Evolutionary conservation across 2,113 vertebrate genomes (phyloP).

Genomic region (Saccopteryx bilineata): DNA sequence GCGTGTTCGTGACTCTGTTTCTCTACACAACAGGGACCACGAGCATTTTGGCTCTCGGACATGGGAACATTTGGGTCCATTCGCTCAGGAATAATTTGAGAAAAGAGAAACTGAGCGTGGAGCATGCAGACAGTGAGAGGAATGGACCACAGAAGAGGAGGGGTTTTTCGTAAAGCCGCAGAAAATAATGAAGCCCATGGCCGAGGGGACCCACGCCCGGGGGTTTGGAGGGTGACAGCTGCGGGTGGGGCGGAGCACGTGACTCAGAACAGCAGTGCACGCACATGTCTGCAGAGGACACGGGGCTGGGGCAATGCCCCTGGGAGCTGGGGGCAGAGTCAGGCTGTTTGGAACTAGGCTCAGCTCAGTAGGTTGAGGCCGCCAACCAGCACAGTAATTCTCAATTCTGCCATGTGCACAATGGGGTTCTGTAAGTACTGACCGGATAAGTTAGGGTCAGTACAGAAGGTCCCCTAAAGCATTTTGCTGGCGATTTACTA

Average conservation of each 20-base stretch:
- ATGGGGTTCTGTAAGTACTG: neutral
- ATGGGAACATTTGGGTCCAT: neutral
- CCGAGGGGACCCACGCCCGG: neutral
- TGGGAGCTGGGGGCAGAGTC: neutral
- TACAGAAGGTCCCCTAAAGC: neutral
- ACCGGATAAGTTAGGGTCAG: neutral
- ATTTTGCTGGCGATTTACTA: neutral
- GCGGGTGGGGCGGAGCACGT: neutral
- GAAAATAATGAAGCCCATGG: neutral
- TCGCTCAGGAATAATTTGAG: neutral
- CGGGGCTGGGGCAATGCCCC: neutral
- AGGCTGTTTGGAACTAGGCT: neutral
- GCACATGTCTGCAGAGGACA: constrained; percentile 7
- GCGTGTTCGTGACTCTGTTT: neutral
- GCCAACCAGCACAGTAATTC: neutral
- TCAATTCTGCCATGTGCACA: neutral
- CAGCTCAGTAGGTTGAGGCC: neutral
- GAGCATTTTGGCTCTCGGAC: neutral
- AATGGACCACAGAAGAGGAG: neutral
- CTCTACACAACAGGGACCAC: neutral
- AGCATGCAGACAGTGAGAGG: neutral
- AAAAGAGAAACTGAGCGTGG: neutral
- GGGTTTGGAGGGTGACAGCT: neutral
- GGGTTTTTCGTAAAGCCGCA: neutral
- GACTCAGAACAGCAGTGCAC: neutral